These are phyloP conservation scores for Burhinus bistriatus DNA, from an alignment of 2,113 vertebrate genomes.

Conservation along the genomic window DNA sequence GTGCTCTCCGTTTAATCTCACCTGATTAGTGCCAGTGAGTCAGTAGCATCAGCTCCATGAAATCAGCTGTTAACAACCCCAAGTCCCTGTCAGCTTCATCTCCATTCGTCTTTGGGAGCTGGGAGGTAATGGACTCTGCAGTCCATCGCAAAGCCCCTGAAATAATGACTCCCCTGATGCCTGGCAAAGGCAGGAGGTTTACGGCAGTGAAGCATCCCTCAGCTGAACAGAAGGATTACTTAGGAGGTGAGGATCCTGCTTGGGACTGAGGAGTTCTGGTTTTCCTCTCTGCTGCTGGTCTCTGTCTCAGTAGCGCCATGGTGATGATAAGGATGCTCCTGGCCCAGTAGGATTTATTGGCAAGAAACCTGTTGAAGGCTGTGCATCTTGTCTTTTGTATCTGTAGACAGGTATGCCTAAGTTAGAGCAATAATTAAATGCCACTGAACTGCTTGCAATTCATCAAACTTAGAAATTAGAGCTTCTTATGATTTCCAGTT, in stretches of 20 bases:
- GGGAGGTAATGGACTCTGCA: not conserved
- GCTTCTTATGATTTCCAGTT: not conserved
- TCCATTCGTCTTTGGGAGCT: not conserved
- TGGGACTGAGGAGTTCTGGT: not conserved
- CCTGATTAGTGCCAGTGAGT: not conserved
- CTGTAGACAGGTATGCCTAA: not conserved
- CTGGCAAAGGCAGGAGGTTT: not conserved
- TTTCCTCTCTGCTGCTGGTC: not conserved
- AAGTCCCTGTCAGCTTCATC: not conserved
- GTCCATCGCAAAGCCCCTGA: not conserved
- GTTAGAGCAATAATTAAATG: not conserved
- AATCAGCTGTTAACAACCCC: not conserved
- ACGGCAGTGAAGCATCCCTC: not conserved
- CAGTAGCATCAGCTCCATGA: not conserved
- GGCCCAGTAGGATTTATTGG: not conserved
- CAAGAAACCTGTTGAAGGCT: not conserved
- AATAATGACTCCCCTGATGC: not conserved
- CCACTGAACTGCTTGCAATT: not conserved
- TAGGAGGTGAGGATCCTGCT: not conserved
- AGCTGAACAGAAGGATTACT: not conserved
- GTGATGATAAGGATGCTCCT: not conserved
- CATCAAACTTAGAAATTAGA: not conserved
- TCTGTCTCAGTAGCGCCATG: accelerated
- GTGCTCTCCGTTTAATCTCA: not conserved
- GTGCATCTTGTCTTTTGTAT: not conserved